phyloP scores from a whole-genome alignment of 2,797 vertebrate species.

The Chromis chromis region DNA sequence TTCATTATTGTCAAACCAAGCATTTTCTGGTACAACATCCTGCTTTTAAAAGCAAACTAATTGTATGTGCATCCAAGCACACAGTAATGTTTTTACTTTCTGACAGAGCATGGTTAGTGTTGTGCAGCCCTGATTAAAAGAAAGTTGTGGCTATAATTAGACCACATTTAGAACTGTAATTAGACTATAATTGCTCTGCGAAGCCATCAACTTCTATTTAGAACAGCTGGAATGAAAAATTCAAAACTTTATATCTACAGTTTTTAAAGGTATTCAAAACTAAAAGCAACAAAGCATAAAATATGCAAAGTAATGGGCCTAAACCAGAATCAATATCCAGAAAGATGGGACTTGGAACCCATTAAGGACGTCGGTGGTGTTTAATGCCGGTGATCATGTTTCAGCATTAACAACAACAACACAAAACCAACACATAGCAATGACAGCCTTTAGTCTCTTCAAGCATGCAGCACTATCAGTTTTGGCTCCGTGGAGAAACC shows the following conservation, averaged over 20 bases:
- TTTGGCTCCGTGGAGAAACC: constrained; percentile 38
- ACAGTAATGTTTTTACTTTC: constrained; percentile 1
- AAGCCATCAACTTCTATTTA: neutral
- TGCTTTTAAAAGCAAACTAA: neutral
- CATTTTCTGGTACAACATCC: neutral
- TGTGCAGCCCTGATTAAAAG: neutral
- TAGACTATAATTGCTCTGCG: neutral
- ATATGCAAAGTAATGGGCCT: neutral
- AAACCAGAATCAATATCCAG: neutral
- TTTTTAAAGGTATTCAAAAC: neutral
- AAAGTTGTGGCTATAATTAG: neutral
- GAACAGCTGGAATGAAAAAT: neutral
- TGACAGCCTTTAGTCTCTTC: neutral
- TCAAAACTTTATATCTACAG: too few relatives aligned
- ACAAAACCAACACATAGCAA: neutral
- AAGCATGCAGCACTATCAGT: neutral
- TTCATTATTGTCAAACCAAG: neutral
- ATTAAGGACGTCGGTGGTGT: neutral
- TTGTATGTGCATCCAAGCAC: too few relatives aligned
- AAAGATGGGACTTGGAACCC: neutral
- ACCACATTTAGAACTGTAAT: neutral
- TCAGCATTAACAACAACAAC: neutral
- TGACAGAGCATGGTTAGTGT: neutral
- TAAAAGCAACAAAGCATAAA: neutral
- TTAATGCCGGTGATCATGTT: neutral